Conservation (phyloP, 2,797 vertebrate genomes). For the Peromyscus melanophrys region DNA sequence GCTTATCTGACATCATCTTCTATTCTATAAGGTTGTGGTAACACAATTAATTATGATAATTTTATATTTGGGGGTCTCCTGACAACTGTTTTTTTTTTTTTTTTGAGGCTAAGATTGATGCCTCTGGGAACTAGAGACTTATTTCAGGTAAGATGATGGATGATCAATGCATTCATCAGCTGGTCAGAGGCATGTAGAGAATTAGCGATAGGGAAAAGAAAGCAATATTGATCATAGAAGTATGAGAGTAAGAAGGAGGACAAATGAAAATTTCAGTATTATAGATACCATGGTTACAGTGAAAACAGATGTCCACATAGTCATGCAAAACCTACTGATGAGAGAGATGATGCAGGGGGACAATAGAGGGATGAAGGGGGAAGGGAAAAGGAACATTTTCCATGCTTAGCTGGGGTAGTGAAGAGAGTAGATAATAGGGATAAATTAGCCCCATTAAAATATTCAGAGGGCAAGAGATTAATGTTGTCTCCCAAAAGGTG, state of each 20-base stretch:
- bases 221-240: not conserved
- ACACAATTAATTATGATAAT: not conserved
- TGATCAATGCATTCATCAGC: conserved; percentile 42
- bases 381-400: conserved; percentile 51
- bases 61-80: not conserved
- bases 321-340: not conserved
- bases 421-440: conserved; percentile 81
- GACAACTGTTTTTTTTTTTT: not conserved
- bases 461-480: conserved; percentile 80
- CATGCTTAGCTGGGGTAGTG: not conserved
- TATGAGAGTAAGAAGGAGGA: not conserved
- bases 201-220: not conserved
- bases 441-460: conserved; percentile 84
- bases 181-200: not conserved
- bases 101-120: not conserved
- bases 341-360: not conserved
- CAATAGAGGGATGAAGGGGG: not conserved
- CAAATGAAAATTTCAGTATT: not conserved
- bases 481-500: conserved; percentile 80
- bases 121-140: not conserved
- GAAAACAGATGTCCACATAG: conserved; percentile 26
- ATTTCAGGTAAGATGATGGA: not conserved
- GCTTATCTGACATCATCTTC: not conserved
- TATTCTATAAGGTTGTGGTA: not conserved
- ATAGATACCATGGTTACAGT: not conserved